These are phyloP conservation scores for Pedicia rivosa DNA, from an alignment of 2,888 invertebrate species.

Conservation along the genomic window DNA sequence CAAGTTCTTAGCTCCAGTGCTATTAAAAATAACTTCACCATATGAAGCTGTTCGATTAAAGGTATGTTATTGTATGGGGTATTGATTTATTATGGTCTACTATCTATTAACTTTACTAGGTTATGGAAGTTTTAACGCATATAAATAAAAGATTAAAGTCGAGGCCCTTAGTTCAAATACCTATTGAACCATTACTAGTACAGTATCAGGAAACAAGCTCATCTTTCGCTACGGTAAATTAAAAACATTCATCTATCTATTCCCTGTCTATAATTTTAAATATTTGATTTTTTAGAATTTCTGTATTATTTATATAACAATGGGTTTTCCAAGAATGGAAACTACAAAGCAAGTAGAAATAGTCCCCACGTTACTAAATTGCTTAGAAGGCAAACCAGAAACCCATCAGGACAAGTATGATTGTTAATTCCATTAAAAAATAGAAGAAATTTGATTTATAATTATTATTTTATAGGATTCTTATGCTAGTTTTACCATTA, in stretches of 20 bases:
- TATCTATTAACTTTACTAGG: conserved; percentile 33
- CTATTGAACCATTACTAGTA: conserved; percentile 64
- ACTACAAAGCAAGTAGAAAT: conserved; percentile 57
- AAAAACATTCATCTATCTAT: background rate
- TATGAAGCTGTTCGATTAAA: conserved; percentile 65
- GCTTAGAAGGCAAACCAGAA: conserved; percentile 64
- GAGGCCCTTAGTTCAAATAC: conserved; percentile 66
- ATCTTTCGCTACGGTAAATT: conserved; percentile 32
- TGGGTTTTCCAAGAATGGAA: conserved; percentile 74
- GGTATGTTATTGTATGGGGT: conserved; percentile 23
- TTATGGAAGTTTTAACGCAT: conserved; percentile 83
- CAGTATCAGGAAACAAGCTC: conserved; percentile 67
- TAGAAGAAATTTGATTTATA: conserved; percentile 4
- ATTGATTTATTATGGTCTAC: background rate
- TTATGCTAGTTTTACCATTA: conserved; percentile 65
- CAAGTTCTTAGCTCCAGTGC: conserved; percentile 71
- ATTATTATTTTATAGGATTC: conserved; percentile 41
- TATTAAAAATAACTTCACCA: conserved; percentile 76
- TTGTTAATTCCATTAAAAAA: conserved; percentile 6
- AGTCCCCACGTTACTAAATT: conserved; percentile 56
- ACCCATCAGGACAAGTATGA: conserved; percentile 67
- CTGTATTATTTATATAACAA: conserved; percentile 80
- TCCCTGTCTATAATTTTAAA: background rate
- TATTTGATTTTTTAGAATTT: conserved; percentile 55
- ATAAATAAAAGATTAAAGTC: conserved; percentile 81